Base-by-base conservation (phyloP, 1,140 invertebrate species). In the Bradynema listronoti region DNA sequence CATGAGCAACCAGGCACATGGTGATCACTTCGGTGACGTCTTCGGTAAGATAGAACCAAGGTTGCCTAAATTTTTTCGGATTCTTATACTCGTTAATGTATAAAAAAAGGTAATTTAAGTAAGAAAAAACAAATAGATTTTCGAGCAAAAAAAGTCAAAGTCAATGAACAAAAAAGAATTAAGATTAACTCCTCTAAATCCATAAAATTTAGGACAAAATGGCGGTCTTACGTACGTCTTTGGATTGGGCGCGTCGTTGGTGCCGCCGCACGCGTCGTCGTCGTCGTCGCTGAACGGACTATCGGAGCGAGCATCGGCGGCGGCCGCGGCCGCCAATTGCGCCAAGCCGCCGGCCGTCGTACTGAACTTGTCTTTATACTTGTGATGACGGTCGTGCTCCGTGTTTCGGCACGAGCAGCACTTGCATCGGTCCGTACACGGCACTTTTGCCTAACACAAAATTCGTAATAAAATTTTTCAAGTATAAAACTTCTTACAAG, bases 1-100 rank as follows among this genome's bases (percentile, higher is more conserved):
- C 89, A 77, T 91, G 87, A 1, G 91, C 90, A 68, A 98, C 81
- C 69, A 98, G 82, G 80, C 93, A 96, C 70, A 91, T 87, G 75
- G 89, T 89, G 1, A 92, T 93, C 29, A 92, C 91, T 78, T 94
- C 90, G 2, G 96, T 87, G 1, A 97, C 90, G 78, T 92, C 90
- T 32, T 87, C 84, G 2, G 89, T 93, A 71, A 96, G 85, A 39
- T 77, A 77, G 45, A 69, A 78, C 73, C 76, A 89, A 25, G 90
- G 87, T 80, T 88, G 85, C 67, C 88, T 89, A 66, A 43, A 73
- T 5, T 45, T 50, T n/a, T n/a, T n/a, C n/a, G n/a, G n/a, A n/a
- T n/a, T n/a, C n/a, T n/a, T n/a, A n/a, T n/a, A n/a, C n/a, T n/a
- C n/a, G n/a, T n/a, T n/a, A n/a, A n/a, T n/a, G n/a, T n/a, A n/a